Percentiles rank a stretch among this genome's conserved stretches.
phyloP scores from a whole-genome alignment of 2,797 vertebrate genomes.

The Clarias platycephalus region DNA sequence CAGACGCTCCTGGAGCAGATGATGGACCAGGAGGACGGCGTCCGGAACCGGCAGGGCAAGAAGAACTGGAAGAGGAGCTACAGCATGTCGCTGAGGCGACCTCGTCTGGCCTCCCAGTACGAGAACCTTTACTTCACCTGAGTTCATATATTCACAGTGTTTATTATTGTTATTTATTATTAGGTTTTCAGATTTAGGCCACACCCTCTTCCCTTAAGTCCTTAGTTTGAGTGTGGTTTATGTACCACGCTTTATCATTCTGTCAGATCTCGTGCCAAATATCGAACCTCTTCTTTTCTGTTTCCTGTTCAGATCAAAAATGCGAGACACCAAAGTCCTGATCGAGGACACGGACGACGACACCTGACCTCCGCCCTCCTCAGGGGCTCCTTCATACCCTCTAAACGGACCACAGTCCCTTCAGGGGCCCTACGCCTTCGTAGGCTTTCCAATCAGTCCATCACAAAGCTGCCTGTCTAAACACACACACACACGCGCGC shows the following conservation, averaged over 20 bases:
- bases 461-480: conserved; percentile 76
- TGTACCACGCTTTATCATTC: no score
- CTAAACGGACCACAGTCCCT: conserved; percentile 64
- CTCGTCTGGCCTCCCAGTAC: conserved; percentile 90
- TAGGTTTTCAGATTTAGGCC: not conserved
- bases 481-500: conserved; percentile 44
- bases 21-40: conserved; percentile 99
- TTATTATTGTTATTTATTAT: not conserved
- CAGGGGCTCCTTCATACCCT: conserved; percentile 69
- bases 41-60: conserved; percentile 92
- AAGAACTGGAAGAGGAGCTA: conserved; percentile 94
- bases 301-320: conserved; percentile 83
- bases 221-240: no score
- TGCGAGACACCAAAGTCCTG: conserved; percentile 92
- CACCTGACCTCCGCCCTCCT: conserved; percentile 83
- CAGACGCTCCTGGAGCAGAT: conserved; percentile 95
- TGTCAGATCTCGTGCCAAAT: not conserved
- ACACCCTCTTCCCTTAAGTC: not conserved
- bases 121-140: conserved; percentile 48
- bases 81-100: conserved; percentile 89
- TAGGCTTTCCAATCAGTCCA: conserved; percentile 62
- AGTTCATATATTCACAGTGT: not conserved
- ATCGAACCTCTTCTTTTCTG: not conserved
- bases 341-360: conserved; percentile 97
- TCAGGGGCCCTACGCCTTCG: conserved; percentile 45